Percentiles rank a stretch among this genome's conserved stretches.
phyloP scores from a whole-genome alignment of 2,888 invertebrate species.

The Strigamia maritima region DNA sequence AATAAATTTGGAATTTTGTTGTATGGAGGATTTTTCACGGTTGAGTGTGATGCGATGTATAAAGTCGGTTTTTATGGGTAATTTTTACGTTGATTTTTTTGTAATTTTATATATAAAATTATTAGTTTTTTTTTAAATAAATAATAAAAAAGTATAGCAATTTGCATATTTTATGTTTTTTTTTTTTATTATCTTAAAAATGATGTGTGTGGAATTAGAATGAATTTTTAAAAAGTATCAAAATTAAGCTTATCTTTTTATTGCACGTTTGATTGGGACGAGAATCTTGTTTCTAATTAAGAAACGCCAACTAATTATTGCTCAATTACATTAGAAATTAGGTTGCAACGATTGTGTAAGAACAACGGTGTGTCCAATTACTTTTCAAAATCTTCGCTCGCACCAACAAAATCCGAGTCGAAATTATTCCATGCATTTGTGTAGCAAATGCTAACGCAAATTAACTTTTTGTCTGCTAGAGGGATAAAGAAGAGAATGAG shows the following conservation, averaged over 20 bases:
- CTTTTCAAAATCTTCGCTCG: slow-evolving; percentile 26
- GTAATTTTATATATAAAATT: neutral
- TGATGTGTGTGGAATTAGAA: neutral
- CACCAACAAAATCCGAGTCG: slow-evolving; percentile 1
- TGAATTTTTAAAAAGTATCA: neutral
- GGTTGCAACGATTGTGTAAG: neutral
- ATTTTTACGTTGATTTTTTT: neutral
- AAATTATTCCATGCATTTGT: slow-evolving; percentile 36
- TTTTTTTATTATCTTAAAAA: neutral
- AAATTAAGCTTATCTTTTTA: neutral
- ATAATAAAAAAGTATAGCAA: too few relatives aligned
- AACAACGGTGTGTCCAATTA: neutral
- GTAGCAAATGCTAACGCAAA: slow-evolving; percentile 31
- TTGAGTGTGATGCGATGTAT: neutral
- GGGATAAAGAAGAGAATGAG: neutral
- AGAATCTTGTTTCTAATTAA: slow-evolving; percentile 9
- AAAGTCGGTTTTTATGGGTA: neutral
- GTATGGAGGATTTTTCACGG: neutral
- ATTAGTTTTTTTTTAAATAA: neutral
- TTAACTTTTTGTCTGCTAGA: slow-evolving; percentile 19
- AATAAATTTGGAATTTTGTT: neutral
- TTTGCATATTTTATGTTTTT: too few relatives aligned
- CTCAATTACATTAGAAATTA: slow-evolving; percentile 23
- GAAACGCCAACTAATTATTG: slow-evolving; percentile 10
- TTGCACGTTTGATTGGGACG: neutral